Evolutionary conservation across 2,888 invertebrate genomes (phyloP).

Genomic region (Tachina grossa): DNA sequence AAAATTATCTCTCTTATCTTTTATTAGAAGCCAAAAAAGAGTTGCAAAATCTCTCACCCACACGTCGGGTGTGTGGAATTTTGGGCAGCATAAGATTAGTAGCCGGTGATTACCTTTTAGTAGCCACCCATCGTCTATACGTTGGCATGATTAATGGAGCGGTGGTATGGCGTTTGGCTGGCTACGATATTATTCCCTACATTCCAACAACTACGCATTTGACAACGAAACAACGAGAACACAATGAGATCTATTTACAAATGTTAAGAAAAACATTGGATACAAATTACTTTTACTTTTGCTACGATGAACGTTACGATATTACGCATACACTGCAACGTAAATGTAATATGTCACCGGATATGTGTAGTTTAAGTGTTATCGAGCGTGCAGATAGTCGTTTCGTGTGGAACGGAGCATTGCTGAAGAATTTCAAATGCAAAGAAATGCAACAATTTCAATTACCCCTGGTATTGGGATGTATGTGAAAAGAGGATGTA

Average conservation of each 20-base stretch:
- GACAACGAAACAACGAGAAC: slow-evolving; percentile 90
- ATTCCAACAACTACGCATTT: slow-evolving; percentile 92
- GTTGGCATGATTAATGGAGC: slow-evolving; percentile 92
- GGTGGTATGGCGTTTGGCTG: slow-evolving; percentile 90
- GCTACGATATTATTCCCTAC: slow-evolving; percentile 93
- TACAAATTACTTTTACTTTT: slow-evolving; percentile 95
- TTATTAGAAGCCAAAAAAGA: slow-evolving; percentile 38
- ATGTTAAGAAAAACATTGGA: slow-evolving; percentile 93
- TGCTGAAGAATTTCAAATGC: slow-evolving; percentile 90
- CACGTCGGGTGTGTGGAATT: slow-evolving; percentile 92
- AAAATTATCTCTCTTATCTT: background rate
- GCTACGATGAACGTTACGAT: slow-evolving; percentile 91
- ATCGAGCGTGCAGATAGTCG: slow-evolving; percentile 91
- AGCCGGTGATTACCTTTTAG: slow-evolving; percentile 93
- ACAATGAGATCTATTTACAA: slow-evolving; percentile 91
- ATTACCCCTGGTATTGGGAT: slow-evolving; percentile 96
- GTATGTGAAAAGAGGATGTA: slow-evolving; percentile 84
- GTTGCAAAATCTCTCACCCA: slow-evolving; percentile 83
- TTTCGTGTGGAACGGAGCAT: slow-evolving; percentile 96
- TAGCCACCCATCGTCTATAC: slow-evolving; percentile 91
- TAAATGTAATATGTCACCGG: slow-evolving; percentile 91
- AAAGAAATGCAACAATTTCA: slow-evolving; percentile 90
- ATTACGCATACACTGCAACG: slow-evolving; percentile 95
- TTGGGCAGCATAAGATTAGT: slow-evolving; percentile 92
- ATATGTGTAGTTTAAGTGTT: slow-evolving; percentile 84